Conservation (phyloP, 2,113 vertebrate genomes). For the Regulus satrapa region DNA sequence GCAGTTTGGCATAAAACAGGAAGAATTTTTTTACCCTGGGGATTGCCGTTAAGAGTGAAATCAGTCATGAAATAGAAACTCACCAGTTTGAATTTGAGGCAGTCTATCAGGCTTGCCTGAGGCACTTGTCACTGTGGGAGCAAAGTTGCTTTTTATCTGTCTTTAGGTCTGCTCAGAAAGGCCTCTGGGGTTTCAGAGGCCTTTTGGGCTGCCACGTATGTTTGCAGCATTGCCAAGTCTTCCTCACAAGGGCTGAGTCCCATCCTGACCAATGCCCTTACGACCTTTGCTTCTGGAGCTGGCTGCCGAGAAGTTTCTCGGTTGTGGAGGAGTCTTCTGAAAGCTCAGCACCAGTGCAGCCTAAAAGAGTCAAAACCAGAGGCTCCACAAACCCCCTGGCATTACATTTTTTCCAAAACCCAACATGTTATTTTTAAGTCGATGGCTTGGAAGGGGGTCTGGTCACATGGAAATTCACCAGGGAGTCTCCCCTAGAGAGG, state of each 20-base stretch:
- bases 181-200: not conserved
- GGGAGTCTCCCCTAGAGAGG: not conserved
- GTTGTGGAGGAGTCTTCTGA: not conserved
- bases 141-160: not conserved
- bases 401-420: slow-evolving; percentile 42
- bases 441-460: slow-evolving; percentile 33
- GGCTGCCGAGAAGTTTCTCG: not conserved
- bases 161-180: not conserved
- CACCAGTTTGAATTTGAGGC: not conserved
- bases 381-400: not conserved
- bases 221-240: not conserved
- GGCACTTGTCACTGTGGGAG: not conserved
- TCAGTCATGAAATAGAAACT: not conserved
- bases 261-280: not conserved
- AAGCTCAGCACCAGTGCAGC: not conserved
- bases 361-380: slow-evolving; percentile 9
- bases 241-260: not conserved
- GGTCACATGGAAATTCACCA: slow-evolving; percentile 13
- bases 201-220: not conserved
- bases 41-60: slow-evolving; percentile 38
- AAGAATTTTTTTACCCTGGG: slow-evolving; percentile 10
- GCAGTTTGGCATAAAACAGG: slow-evolving; percentile 1
- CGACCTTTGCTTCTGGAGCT: not conserved
- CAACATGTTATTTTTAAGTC: slow-evolving; percentile 38
- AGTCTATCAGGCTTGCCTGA: not conserved